These are phyloP conservation scores for Ptilodon capucinus DNA, from an alignment of 2,888 invertebrate genomes.

Conservation along the genomic window DNA sequence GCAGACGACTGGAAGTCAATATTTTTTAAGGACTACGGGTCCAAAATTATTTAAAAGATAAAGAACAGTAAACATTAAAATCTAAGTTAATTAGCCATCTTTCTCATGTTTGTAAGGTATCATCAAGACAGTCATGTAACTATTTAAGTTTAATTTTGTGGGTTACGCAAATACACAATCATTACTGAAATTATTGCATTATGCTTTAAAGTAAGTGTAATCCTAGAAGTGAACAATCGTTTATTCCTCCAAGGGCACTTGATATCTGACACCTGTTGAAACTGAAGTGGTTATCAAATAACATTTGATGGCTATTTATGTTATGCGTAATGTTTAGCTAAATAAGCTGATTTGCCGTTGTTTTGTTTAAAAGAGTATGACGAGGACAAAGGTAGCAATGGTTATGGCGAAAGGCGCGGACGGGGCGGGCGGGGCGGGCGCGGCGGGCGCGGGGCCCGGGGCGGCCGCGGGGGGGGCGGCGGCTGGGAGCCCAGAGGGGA, in stretches of 20 bases:
- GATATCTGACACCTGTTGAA: background rate
- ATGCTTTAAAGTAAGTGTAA: no score
- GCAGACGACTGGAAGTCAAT: no score
- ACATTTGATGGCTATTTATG: background rate
- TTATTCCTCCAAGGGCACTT: background rate
- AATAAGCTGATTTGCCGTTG: slow-evolving; percentile 1
- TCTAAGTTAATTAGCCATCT: no score
- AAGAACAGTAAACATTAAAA: no score
- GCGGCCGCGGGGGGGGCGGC: slow-evolving; percentile 60
- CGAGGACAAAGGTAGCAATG: slow-evolving; percentile 52
- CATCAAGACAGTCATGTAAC: no score
- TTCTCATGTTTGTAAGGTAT: no score
- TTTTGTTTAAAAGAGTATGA: slow-evolving; percentile 29
- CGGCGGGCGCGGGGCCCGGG: slow-evolving; percentile 54
- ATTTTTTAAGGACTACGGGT: no score
- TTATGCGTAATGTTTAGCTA: background rate
- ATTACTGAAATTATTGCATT: no score
- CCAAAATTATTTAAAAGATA: no score
- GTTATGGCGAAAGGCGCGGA: slow-evolving; percentile 61
- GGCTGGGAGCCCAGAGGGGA: slow-evolving; percentile 49
- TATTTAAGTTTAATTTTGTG: no score
- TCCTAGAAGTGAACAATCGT: no score
- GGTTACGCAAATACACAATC: no score
- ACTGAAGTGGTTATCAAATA: background rate
- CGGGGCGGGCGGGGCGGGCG: slow-evolving; percentile 62